Percentiles rank a stretch among this genome's conserved stretches.
These are phyloP conservation scores for Cheumatopsyche charites DNA, from an alignment of 1,140 invertebrate species.

Conservation along the genomic window DNA sequence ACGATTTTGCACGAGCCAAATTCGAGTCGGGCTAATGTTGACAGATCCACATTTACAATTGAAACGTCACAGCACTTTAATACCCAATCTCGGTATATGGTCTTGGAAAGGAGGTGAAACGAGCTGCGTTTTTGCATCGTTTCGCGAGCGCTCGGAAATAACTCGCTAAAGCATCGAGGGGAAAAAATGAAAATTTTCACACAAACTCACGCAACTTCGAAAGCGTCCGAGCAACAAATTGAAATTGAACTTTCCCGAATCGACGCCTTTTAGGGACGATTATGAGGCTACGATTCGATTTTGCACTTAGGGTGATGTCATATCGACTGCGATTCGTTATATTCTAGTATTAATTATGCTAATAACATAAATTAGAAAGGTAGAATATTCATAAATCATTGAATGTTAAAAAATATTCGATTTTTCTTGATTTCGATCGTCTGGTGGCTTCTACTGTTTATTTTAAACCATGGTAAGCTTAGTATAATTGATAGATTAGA, in stretches of 20 bases:
- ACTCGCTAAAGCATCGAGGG: not conserved
- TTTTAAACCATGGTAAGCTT: too few relatives aligned
- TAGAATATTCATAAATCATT: too few relatives aligned
- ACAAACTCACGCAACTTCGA: not conserved
- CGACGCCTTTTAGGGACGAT: too few relatives aligned
- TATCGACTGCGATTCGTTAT: too few relatives aligned
- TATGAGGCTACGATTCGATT: slow-evolving; percentile 2
- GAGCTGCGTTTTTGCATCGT: slow-evolving; percentile 28
- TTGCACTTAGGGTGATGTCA: too few relatives aligned
- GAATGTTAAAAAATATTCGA: too few relatives aligned
- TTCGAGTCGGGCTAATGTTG: slow-evolving; percentile 10
- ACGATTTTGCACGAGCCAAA: not conserved
- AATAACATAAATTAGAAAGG: too few relatives aligned
- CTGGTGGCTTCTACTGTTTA: too few relatives aligned
- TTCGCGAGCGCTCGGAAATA: slow-evolving; percentile 34
- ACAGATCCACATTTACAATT: slow-evolving; percentile 21
- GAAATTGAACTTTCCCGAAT: not conserved
- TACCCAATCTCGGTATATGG: slow-evolving; percentile 14
- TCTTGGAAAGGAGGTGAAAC: slow-evolving; percentile 8
- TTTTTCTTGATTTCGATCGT: too few relatives aligned
- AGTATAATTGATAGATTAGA: too few relatives aligned
- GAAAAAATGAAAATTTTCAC: slow-evolving; percentile 23
- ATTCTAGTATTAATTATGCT: too few relatives aligned
- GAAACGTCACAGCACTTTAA: slow-evolving; percentile 33
- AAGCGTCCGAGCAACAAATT: not conserved